Evolutionary conservation across 2,113 vertebrate genomes (phyloP), one percentile per base, ranked within the genome.

Genomic region (Athene noctua): DNA sequence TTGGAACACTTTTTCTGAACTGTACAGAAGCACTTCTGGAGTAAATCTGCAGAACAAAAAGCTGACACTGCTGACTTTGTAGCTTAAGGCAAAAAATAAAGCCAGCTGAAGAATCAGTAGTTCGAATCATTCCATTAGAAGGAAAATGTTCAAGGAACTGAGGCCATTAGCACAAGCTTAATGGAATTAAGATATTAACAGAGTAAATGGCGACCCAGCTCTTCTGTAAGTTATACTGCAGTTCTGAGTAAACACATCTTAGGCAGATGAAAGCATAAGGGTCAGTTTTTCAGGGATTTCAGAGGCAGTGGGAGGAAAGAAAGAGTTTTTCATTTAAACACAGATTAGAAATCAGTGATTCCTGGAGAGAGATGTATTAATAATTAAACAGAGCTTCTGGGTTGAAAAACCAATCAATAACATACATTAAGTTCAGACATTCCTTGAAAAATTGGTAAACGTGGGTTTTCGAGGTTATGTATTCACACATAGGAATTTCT

Each of bases 161-260:
- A 85, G 36, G 86, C 49, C 61, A 72, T 85, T 46, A 91, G 65
- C 86, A 87, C 38, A 44, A 86, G 25, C 54, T 68, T 86, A 84
- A 84, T 70, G 36, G 49, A 91, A 96, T 75, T 57, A 88, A 93
- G 80, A 62, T 78, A 74, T 68, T 75, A 93, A 79, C 40, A 83
- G 80, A 74, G 55, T 30, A 59, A 92, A 91, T 6, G 7, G 70
- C 26, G 75, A 40, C 25, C 11, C 66, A 79, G 52, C 26, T 77
- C 61, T 65, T 52, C 61, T 3, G 0, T 1, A 62, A 70, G 34
- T 11, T 61, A 54, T 3, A 5, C 40, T 75, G 42, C 65, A 71
- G 44, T 40, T 83, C 68, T 49, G 26, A 81, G 44, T 32, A 23
- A 93, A 80, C 36, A 84, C 54, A n/a, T 15, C 49, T 62, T 5